Percentiles rank a stretch among this genome's conserved stretches.
phyloP scores from a whole-genome alignment of 2,113 vertebrate species.

The Psilopogon haemacephalus region DNA sequence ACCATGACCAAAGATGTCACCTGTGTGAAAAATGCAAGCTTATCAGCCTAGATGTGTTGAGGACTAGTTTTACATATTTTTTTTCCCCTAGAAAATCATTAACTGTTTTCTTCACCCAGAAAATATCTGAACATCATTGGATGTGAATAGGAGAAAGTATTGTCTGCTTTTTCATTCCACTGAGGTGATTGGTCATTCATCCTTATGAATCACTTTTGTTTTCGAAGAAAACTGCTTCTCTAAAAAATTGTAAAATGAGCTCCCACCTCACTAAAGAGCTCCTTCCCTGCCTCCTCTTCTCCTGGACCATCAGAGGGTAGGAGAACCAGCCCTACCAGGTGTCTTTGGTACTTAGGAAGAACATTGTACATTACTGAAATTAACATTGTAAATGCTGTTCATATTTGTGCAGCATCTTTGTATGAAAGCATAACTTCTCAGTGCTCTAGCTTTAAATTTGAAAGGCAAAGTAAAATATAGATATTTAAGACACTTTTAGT shows the following conservation, averaged over 20 bases:
- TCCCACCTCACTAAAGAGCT: neutral
- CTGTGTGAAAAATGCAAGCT: neutral
- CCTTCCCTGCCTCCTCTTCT: neutral
- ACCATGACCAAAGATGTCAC: neutral
- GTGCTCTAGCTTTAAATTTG: neutral
- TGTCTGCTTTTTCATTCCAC: neutral
- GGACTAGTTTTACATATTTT: neutral
- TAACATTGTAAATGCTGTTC: neutral
- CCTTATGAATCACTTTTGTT: neutral
- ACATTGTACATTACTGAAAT: neutral
- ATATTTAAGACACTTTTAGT: neutral
- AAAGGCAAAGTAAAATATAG: neutral
- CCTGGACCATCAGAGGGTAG: neutral
- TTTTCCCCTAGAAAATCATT: neutral
- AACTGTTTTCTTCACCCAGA: neutral
- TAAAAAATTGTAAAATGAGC: neutral
- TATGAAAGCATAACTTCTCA: neutral
- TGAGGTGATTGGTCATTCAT: neutral
- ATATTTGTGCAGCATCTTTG: neutral
- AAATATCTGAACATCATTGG: neutral
- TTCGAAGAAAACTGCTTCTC: neutral
- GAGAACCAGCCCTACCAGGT: neutral
- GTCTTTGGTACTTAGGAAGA: accelerated
- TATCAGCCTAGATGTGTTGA: neutral
- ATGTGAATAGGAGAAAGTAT: neutral